Evolutionary conservation across 2,113 vertebrate species (phyloP).

Genomic region (Epinephelus lanceolatus): DNA sequence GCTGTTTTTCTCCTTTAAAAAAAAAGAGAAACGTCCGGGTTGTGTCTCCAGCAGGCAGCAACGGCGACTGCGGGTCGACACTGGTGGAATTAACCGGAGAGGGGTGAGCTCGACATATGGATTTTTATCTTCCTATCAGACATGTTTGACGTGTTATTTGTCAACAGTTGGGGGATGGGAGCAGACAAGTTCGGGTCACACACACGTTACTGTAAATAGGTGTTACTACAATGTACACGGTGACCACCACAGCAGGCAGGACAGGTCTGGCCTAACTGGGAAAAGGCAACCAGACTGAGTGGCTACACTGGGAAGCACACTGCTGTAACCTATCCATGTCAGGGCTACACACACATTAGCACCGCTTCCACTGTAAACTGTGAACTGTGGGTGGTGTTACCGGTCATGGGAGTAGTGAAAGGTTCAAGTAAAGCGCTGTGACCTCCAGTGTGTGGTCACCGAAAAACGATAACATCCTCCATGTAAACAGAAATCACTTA

Average conservation of each 20-base stretch:
- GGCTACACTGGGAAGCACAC: conserved; percentile 46
- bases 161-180: conserved; percentile 41
- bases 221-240: conserved; percentile 20
- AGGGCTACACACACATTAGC: conserved; percentile 46
- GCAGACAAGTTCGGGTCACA: conserved; percentile 26
- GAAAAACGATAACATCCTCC: background rate
- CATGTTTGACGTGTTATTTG: conserved; percentile 61
- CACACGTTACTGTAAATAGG: conserved; percentile 29
- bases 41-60: conserved; percentile 53
- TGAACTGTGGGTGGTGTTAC: conserved; percentile 16
- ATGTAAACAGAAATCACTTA: conserved; percentile 34
- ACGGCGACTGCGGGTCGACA: conserved; percentile 69
- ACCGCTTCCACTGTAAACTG: conserved; percentile 2
- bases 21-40: conserved; percentile 46
- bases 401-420: background rate
- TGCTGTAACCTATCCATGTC: conserved; percentile 22
- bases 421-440: conserved; percentile 9
- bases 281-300: conserved; percentile 47
- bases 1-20: conserved; percentile 25
- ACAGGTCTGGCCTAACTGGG: conserved; percentile 76
- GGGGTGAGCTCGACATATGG: conserved; percentile 70
- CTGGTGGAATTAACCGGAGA: conserved; percentile 70
- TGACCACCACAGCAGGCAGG: conserved; percentile 34
- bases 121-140: conserved; percentile 15
- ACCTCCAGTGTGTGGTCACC: conserved; percentile 31